Percentiles rank a stretch among this genome's conserved stretches.
Evolutionary conservation across 2,113 vertebrate genomes (phyloP).

Genomic region (Amazona guildingii): DNA sequence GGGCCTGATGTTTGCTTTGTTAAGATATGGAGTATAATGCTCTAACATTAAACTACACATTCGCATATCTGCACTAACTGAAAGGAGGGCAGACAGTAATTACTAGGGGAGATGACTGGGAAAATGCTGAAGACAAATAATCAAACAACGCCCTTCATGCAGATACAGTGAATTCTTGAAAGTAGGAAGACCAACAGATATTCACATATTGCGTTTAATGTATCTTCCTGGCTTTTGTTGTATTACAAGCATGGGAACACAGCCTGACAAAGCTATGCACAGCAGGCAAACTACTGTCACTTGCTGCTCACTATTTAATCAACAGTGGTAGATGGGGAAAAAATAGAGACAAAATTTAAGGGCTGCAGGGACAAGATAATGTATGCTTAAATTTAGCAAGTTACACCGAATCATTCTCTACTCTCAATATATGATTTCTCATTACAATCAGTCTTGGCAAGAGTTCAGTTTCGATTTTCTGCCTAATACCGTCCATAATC

Average conservation of each 20-base stretch:
- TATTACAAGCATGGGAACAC: neutral
- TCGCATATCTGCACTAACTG: neutral
- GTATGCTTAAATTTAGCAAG: neutral
- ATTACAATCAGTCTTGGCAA: neutral
- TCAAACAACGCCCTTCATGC: neutral
- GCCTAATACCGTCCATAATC: neutral
- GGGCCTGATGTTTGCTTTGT: neutral
- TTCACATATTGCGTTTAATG: neutral
- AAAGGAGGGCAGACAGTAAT: neutral
- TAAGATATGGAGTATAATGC: neutral
- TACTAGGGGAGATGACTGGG: neutral
- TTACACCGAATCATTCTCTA: neutral
- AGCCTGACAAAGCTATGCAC: neutral
- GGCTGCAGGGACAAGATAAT: neutral
- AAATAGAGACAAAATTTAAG: neutral
- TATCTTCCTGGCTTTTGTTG: neutral
- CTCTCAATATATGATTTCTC: neutral
- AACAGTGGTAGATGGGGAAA: neutral
- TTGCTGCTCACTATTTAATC: neutral
- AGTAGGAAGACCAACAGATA: neutral
- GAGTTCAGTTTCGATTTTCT: neutral
- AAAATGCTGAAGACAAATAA: neutral
- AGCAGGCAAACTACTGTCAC: neutral
- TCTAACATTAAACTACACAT: neutral
- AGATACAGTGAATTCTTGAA: neutral